Evolutionary conservation across 2,113 vertebrate species (phyloP).

Genomic region (Tupaia chinensis): DNA sequence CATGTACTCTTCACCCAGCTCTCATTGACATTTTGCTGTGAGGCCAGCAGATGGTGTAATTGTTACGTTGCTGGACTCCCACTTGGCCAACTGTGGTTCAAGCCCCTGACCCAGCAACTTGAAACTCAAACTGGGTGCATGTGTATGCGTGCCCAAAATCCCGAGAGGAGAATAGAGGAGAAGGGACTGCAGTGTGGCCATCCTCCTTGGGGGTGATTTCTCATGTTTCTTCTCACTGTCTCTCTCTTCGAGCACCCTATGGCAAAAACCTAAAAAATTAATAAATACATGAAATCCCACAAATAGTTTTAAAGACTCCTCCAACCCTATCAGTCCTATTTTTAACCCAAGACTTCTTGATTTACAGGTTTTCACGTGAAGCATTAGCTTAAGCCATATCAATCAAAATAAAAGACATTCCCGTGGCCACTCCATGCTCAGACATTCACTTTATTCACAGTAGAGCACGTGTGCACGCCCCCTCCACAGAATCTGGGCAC

Average conservation of each 20-base stretch:
- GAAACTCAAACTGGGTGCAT: too few species aligned
- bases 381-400: neutral
- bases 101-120: too few species aligned
- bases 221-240: too few species aligned
- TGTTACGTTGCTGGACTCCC: too few species aligned
- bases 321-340: neutral
- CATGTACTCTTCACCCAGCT: neutral
- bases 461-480: too few species aligned
- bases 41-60: too few species aligned
- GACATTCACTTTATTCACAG: neutral
- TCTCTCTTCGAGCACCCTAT: too few species aligned
- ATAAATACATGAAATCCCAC: constrained; percentile 11
- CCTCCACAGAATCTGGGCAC: too few species aligned
- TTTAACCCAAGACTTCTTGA: neutral
- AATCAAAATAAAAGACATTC: neutral
- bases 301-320: neutral
- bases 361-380: constrained; percentile 43
- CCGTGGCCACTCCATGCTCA: neutral
- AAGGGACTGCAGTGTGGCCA: neutral
- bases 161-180: neutral
- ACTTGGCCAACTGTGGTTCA: too few species aligned
- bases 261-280: too few species aligned
- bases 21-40: constrained; percentile 30
- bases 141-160: too few species aligned
- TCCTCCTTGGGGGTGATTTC: too few species aligned